Base-by-base conservation (phyloP, 2,113 vertebrate genomes). In the Microcebus tavaratra region DNA sequence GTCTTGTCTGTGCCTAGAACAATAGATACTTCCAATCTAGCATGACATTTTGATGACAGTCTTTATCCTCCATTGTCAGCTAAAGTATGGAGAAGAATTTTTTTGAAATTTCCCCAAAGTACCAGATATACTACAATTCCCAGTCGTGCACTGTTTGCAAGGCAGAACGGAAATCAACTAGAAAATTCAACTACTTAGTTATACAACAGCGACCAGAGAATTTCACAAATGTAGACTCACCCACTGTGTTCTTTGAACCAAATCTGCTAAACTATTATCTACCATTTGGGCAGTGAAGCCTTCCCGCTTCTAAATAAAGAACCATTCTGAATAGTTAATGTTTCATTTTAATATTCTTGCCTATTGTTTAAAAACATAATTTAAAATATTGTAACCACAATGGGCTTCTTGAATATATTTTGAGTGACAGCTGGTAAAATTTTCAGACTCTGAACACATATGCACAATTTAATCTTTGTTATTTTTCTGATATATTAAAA, bases 51-150 rank as follows among this genome's bases (percentile, higher is more conserved):
- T 97, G 55, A 97, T 98, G 98, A 99, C 99, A 98, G 98, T 95
- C 96, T 97, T 98, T 98, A 97, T 98, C 97, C 98, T 97, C 97
- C 97, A 98, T 99, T 99, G 98, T 99, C 97, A 98, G 97, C 98
- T 97, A 98, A 97, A 99, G 98, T 98, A 98, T 97, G 98, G 98
- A 97, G 97, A 98, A 95, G 96, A 97, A 97, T 97, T 96, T 97
- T 97, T 96, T 91, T 98, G 97, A 96, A 98, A 97, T 98, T 97
- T 98, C 97, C 95, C 98, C 97, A 97, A 99, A 98, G 97, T 98
- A 96, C 97, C 84, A 97, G 98, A 98, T 98, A 97, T 96, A 95
- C 97, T 97, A 88, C 90, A 98, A 97, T 98, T 99, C 98, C 98
- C 97, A 98, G 94, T 91, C 98, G 97, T 97, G 94, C 97, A 87